Evolutionary conservation across 2,888 invertebrate genomes (phyloP).

Genomic region (Dryobota labecula): DNA sequence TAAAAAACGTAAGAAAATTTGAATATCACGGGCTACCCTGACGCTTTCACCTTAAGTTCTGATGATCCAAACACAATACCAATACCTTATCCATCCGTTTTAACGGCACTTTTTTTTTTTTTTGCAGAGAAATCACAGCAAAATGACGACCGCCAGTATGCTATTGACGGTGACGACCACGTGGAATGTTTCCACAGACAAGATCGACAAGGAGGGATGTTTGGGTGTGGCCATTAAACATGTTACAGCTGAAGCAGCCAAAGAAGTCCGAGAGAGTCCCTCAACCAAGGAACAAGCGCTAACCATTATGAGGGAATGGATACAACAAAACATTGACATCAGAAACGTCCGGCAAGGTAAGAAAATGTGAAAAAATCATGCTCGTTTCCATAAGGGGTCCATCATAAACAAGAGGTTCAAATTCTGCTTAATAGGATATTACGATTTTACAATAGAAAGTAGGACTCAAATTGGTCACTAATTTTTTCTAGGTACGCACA

Average conservation of each 20-base stretch:
- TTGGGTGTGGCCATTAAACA: slow-evolving; percentile 70
- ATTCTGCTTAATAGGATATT: not conserved
- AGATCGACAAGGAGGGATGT: slow-evolving; percentile 78
- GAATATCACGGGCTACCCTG: too few species aligned
- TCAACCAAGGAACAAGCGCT: slow-evolving; percentile 91
- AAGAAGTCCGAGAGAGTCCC: slow-evolving; percentile 93
- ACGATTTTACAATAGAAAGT: slow-evolving; percentile 2
- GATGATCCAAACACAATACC: not conserved
- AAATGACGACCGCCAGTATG: slow-evolving; percentile 85
- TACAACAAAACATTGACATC: slow-evolving; percentile 92
- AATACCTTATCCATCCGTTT: not conserved
- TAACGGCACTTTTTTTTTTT: not conserved
- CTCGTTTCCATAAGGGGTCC: not conserved
- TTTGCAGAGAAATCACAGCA: slow-evolving; percentile 53
- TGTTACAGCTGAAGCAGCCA: slow-evolving; percentile 88
- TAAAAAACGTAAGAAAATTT: too few species aligned
- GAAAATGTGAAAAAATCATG: not conserved
- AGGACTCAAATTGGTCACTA: not conserved
- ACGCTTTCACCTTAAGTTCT: too few species aligned
- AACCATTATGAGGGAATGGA: slow-evolving; percentile 92
- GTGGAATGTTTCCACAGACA: slow-evolving; percentile 80
- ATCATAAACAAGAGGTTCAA: not conserved
- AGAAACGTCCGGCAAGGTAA: slow-evolving; percentile 92
- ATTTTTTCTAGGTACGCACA: not conserved
- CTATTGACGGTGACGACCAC: slow-evolving; percentile 83